Evolutionary conservation across 2,888 invertebrate genomes (phyloP).

Genomic region (Parthenolecanium corni): DNA sequence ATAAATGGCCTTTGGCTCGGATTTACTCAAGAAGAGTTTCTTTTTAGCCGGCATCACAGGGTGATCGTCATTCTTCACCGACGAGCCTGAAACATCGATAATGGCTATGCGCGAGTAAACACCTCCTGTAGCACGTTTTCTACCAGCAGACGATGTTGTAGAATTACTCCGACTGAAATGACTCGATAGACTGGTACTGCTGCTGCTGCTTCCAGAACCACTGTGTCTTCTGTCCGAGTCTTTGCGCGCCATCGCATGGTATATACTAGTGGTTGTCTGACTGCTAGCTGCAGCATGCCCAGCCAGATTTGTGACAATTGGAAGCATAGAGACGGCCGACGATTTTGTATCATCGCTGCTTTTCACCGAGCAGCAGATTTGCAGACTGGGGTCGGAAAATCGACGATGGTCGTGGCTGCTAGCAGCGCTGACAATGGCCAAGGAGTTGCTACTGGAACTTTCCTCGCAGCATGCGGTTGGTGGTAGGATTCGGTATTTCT

Average conservation of each 20-base stretch:
- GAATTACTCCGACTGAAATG: slow-evolving; percentile 13
- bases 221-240: neutral
- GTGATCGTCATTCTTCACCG: neutral
- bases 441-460: neutral
- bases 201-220: slow-evolving; percentile 8
- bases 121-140: neutral
- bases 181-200: slow-evolving; percentile 20
- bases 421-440: neutral
- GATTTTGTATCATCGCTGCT: neutral
- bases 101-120: slow-evolving; percentile 18
- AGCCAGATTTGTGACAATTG: slow-evolving; percentile 14
- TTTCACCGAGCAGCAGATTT: neutral
- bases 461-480: neutral
- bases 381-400: slow-evolving; percentile 19
- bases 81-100: slow-evolving; percentile 7
- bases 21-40: slow-evolving; percentile 13
- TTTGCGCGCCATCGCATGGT: neutral
- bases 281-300: neutral
- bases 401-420: slow-evolving; percentile 1
- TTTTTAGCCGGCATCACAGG: neutral
- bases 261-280: slow-evolving; percentile 15
- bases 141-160: slow-evolving; percentile 6
- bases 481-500: slow-evolving; percentile 22
- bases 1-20: slow-evolving; percentile 17
- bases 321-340: neutral